Conservation (phyloP, 2,113 vertebrate species). For the Leucoraja erinaceus region DNA sequence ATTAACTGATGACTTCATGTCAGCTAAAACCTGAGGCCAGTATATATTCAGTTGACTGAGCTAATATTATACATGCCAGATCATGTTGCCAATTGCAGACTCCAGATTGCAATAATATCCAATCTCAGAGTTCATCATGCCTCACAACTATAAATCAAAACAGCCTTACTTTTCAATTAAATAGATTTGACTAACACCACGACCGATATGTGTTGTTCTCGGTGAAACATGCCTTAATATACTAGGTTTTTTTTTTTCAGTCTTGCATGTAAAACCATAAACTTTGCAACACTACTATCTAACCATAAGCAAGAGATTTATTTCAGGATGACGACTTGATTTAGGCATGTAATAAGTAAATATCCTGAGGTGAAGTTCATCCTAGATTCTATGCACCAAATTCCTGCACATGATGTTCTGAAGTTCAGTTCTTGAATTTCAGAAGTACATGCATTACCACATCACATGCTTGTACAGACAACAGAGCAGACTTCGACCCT, state of each 20-base stretch:
- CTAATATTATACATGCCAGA: slow-evolving; percentile 41
- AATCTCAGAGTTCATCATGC: not conserved
- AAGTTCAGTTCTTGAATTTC: too few species aligned
- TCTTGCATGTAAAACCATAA: not conserved
- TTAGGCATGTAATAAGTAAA: not conserved
- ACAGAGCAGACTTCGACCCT: too few species aligned
- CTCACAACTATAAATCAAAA: not conserved
- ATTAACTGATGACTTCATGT: slow-evolving; percentile 38
- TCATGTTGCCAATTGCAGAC: slow-evolving; percentile 26
- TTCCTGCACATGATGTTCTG: too few species aligned
- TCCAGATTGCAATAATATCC: slow-evolving; percentile 45
- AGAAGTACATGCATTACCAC: too few species aligned
- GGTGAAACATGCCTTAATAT: not conserved
- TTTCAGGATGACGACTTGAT: not conserved
- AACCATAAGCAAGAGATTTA: not conserved
- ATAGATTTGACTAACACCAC: not conserved
- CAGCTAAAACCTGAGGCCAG: slow-evolving; percentile 41
- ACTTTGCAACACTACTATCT: not conserved
- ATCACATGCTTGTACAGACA: too few species aligned
- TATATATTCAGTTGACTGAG: slow-evolving; percentile 42
- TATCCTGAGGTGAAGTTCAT: too few species aligned
- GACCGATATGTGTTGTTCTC: not conserved
- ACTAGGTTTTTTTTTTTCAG: not conserved
- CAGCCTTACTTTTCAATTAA: not conserved
- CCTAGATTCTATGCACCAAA: too few species aligned